Evolutionary conservation across 2,797 vertebrate genomes (phyloP).

Genomic region (Danio kyathit): DNA sequence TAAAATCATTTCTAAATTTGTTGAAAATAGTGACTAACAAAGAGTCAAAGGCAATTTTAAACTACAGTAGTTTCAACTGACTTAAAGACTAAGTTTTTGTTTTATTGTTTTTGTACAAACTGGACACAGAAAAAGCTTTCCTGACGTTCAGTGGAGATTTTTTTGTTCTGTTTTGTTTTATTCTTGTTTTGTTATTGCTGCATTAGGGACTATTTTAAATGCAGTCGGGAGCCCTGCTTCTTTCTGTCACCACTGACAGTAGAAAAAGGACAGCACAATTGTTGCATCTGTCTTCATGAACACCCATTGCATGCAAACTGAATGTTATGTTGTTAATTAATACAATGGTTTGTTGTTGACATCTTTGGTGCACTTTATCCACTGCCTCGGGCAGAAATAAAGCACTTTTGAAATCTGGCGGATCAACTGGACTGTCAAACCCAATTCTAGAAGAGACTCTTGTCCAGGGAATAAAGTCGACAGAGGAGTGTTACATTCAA

Average conservation of each 20-base stretch:
- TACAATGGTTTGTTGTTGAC: constrained; percentile 4
- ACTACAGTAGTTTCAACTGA: too few species aligned
- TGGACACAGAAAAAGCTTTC: not conserved
- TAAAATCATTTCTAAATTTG: not conserved
- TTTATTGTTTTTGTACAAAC: not conserved
- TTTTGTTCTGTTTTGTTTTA: not conserved
- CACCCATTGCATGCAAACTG: not conserved
- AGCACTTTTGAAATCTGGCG: not conserved
- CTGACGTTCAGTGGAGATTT: not conserved
- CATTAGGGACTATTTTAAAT: not conserved
- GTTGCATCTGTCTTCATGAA: not conserved
- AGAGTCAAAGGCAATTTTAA: too few species aligned
- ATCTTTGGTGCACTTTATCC: not conserved
- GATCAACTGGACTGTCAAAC: constrained; percentile 14
- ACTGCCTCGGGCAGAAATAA: constrained; percentile 4
- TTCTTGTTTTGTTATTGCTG: not conserved
- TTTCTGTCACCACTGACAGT: not conserved
- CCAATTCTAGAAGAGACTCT: not conserved
- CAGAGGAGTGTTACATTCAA: constrained; percentile 2
- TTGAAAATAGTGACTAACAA: too few species aligned
- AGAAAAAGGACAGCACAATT: not conserved
- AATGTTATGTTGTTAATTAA: not conserved
- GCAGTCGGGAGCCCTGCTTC: not conserved
- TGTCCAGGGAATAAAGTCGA: not conserved
- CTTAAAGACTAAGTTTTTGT: too few species aligned